Conservation (phyloP, 1,140 invertebrate species). For the Nephotettix cincticeps region DNA sequence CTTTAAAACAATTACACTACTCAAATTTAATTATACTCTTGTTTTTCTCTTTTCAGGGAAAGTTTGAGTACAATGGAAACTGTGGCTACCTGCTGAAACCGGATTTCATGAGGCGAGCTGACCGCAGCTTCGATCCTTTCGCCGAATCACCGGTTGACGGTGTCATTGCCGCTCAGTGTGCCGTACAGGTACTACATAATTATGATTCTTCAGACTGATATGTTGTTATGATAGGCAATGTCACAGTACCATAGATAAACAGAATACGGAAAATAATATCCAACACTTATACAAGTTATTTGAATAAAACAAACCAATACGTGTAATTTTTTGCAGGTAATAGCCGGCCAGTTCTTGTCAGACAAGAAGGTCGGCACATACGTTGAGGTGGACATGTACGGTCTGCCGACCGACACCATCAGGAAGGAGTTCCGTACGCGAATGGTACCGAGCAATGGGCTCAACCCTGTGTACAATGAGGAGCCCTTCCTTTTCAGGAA, state of each 20-base stretch:
- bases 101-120: conserved; percentile 97
- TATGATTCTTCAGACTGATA: too few relatives aligned
- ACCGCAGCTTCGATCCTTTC: conserved; percentile 97
- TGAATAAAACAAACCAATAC: too few relatives aligned
- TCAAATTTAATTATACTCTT: too few relatives aligned
- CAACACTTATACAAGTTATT: too few relatives aligned
- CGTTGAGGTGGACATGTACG: conserved; percentile 99
- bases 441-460: conserved; percentile 91
- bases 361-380: conserved; percentile 99
- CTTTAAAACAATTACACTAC: too few relatives aligned
- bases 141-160: conserved; percentile 99
- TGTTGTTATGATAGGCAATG: too few relatives aligned
- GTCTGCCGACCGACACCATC: conserved; percentile 97
- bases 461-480: conserved; percentile 98
- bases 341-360: conserved; percentile 98
- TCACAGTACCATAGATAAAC: too few relatives aligned
- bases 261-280: too few relatives aligned
- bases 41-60: conserved; percentile 58
- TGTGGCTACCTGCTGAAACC: conserved; percentile 97
- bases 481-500: conserved; percentile 98
- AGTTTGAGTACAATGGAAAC: conserved; percentile 98
- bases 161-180: conserved; percentile 97
- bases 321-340: too few relatives aligned
- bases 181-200: conserved; percentile 74
- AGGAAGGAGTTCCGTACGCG: conserved; percentile 96